These are phyloP conservation scores for Atractosteus spatula DNA, from an alignment of 2,113 vertebrate genomes.

Conservation along the genomic window DNA sequence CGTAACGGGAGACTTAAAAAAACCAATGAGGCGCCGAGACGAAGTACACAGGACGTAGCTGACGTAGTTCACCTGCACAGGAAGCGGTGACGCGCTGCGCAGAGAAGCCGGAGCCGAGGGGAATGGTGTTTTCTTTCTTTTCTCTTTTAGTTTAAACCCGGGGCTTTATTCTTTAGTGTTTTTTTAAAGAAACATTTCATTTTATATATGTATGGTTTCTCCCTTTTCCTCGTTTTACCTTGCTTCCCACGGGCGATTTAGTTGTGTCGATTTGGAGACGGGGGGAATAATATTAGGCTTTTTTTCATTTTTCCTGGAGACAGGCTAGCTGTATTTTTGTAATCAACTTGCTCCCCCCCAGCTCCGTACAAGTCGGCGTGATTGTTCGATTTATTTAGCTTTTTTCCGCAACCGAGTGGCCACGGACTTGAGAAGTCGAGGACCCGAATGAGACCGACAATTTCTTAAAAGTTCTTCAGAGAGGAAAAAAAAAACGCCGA, in stretches of 20 bases:
- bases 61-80: slow-evolving; percentile 22
- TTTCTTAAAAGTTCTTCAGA: background rate
- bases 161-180: slow-evolving; percentile 9
- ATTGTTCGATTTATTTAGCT: background rate
- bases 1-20: background rate
- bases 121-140: slow-evolving; percentile 24
- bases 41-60: slow-evolving; percentile 13
- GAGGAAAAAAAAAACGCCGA: background rate
- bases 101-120: slow-evolving; percentile 19
- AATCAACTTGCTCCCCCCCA: background rate
- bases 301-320: background rate
- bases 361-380: background rate
- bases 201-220: background rate
- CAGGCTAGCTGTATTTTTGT: background rate
- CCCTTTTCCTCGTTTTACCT: slow-evolving; percentile 28
- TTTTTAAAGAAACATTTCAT: background rate
- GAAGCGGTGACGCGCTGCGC: slow-evolving; percentile 21
- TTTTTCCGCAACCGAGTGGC: background rate
- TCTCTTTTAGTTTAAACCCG: slow-evolving; percentile 22
- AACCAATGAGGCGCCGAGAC: background rate
- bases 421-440: no score
- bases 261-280: slow-evolving; percentile 63
- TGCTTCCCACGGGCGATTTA: slow-evolving; percentile 53
- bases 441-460: no score
- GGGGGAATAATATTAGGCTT: slow-evolving; percentile 34